These are phyloP conservation scores for Drosophila kurseongensis DNA, from an alignment of 1,140 invertebrate species.

Conservation along the genomic window DNA sequence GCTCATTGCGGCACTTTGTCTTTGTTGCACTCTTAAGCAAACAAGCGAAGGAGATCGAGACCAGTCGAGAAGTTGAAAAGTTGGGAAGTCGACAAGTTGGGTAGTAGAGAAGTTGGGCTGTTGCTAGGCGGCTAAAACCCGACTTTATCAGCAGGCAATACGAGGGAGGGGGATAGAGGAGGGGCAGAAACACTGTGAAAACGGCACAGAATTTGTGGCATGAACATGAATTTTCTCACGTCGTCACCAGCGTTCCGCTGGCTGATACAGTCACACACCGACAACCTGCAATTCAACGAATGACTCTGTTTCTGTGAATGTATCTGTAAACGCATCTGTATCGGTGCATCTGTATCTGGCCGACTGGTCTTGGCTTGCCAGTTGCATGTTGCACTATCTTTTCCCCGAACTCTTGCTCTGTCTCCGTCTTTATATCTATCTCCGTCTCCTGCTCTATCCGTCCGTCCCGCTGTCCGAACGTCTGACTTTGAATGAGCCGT, in stretches of 20 bases:
- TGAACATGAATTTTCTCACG: constrained; percentile 80
- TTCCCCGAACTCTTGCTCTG: constrained; percentile 64
- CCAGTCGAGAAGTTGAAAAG: constrained; percentile 21
- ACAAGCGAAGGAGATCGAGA: constrained; percentile 14
- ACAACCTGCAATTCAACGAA: constrained; percentile 63
- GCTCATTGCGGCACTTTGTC: constrained; percentile 12
- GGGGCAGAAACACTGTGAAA: constrained; percentile 44
- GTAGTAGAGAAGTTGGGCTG: constrained; percentile 16
- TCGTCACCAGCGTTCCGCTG: constrained; percentile 60
- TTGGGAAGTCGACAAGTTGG: constrained; percentile 4
- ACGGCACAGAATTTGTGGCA: constrained; percentile 80
- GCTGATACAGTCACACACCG: constrained; percentile 13
- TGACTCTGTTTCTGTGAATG: constrained; percentile 34
- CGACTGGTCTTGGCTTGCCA: constrained; percentile 63
- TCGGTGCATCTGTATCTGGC: constrained; percentile 25
- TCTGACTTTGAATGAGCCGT: constrained; percentile 68
- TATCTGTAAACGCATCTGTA: constrained; percentile 21
- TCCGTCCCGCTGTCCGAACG: constrained; percentile 13
- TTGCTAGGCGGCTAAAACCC: constrained; percentile 45
- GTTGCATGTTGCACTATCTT: constrained; percentile 78
- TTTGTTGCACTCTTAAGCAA: constrained; percentile 8
- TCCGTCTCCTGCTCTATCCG: constrained; percentile 19
- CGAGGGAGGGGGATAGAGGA: neutral
- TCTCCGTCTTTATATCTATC: constrained; percentile 9
- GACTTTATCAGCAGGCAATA: constrained; percentile 41